Evolutionary conservation across 2,113 vertebrate species (phyloP).

Genomic region (Rattus rattus): DNA sequence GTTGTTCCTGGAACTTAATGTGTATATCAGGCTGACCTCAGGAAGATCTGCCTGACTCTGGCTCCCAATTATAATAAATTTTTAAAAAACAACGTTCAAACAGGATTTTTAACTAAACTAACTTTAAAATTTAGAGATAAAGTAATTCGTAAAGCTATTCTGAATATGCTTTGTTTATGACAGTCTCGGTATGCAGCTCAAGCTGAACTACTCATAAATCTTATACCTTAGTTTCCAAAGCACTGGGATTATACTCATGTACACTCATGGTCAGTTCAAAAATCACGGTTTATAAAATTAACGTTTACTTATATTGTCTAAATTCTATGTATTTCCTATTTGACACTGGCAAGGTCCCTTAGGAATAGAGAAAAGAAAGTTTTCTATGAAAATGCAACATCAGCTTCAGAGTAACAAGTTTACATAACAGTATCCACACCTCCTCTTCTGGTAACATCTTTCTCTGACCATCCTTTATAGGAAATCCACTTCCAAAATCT

Average conservation of each 20-base stretch:
- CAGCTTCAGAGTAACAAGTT: neutral
- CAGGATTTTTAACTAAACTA: neutral
- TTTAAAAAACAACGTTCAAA: neutral
- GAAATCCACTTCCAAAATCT: slow-evolving; percentile 98
- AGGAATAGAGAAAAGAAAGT: neutral
- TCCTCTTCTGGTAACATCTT: slow-evolving; percentile 96
- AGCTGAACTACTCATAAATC: neutral
- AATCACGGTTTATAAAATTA: neutral
- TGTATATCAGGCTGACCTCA: neutral
- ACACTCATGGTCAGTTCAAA: neutral
- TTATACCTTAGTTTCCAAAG: neutral
- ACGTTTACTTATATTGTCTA: neutral
- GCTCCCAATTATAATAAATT: neutral
- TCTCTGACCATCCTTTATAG: slow-evolving; percentile 92
- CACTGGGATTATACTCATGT: neutral
- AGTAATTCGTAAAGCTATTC: neutral
- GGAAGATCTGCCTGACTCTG: neutral
- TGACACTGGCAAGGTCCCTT: neutral
- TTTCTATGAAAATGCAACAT: slow-evolving; percentile 23
- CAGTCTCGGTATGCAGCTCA: neutral
- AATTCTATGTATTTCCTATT: slow-evolving; percentile 25
- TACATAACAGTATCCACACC: slow-evolving; percentile 85
- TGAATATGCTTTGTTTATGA: neutral
- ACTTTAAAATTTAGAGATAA: neutral
- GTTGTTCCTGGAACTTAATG: neutral